Evolutionary conservation across 2,113 vertebrate species (phyloP), one percentile per base, ranked within the genome.

Genomic region (Zapus hudsonius): DNA sequence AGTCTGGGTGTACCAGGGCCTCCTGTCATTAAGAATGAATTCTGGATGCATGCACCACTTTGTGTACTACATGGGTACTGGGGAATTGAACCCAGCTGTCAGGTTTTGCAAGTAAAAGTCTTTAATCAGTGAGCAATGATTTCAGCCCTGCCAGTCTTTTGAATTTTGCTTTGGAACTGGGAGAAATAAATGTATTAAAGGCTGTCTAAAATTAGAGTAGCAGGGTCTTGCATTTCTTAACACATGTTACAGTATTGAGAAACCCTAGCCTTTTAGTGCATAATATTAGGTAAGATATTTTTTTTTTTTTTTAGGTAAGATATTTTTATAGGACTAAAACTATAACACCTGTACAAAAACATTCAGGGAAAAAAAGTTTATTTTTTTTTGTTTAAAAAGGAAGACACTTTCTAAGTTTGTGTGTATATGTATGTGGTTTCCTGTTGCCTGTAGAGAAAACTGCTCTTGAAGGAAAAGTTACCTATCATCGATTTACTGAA

Each of bases 131-230:
- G 47, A 47, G 12, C 47, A 7, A 47, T 67, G 22, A 5, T 36
- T 63, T 64, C 69, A 13, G 66, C 78, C 83, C 44, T 79, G 61
- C 23, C 31, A 47, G 90, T 73, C 64, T 74, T 93, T 78, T 89
- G 72, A 91, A 57, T 75, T 66, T 81, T 76, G 75, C 36, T 90
- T 81, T 81, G 36, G 52, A 27, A 19, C 27, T 55, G 22, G 13
- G 52, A 88, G 75, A 86, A 91, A 76, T 44, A 89, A 74, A 15
- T 55, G 10, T n/a, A 31, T 81, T 87, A 80, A 95, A 92, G 87
- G 10, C 33, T 80, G 19, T 70, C 55, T 7, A 84, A 72, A 76
- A 81, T 84, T 92, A 5, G 55, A 94, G 76, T 79, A 66, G 16
- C 20, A 90, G 40, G 22, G 55, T 13, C 33, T 36, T 93, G 7